Evolutionary conservation across 2,888 invertebrate genomes (phyloP), one percentile per base, ranked within the genome.

Genomic region (Campaea margaritaria): DNA sequence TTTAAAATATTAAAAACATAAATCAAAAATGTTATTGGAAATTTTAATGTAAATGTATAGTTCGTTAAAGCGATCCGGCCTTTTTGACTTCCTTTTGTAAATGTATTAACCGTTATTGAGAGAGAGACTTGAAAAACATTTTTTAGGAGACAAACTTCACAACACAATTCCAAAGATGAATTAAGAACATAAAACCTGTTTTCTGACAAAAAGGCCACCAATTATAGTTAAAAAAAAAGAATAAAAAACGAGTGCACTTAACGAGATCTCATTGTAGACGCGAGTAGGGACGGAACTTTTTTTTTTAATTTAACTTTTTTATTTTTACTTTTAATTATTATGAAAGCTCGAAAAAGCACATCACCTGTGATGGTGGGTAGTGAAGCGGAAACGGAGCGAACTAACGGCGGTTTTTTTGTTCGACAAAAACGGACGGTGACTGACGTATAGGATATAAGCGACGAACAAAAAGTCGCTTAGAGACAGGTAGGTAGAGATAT

Each of bases 351-450:
- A 83, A 88, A 85, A 86, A 83, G 76, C 45, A 52, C 84, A 83
- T 87, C 89, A 91, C 89, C 89, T 89, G 89, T 90, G 87, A 9
- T 1, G 78, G 82, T 85, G 83, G 77, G 85, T 84, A 89, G 82
- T 86, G 82, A 82, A 82, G 90, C 91, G 90, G 90, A 91, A 91
- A 91, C 83, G 86, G 83, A 88, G 86, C 82, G 82, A 83, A 76
- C 83, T 91, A 91, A 91, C 91, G 91, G 90, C 69, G 78, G n/a
- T 74, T 64, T 81, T 83, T 87, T 85, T 89, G 75, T 81, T 74
- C 76, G 69, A 88, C 83, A 91, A 89, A 89, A 68, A 88, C 81
- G 74, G 70, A 79, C 73, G 83, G 86, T 83, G 83, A 70, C 79
- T 75, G 88, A 87, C 89, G 75, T 87, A 84, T 86, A 78, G 86